These are phyloP conservation scores for Ornithorhynchus anatinus DNA, from an alignment of 2,113 vertebrate species.

Conservation along the genomic window DNA sequence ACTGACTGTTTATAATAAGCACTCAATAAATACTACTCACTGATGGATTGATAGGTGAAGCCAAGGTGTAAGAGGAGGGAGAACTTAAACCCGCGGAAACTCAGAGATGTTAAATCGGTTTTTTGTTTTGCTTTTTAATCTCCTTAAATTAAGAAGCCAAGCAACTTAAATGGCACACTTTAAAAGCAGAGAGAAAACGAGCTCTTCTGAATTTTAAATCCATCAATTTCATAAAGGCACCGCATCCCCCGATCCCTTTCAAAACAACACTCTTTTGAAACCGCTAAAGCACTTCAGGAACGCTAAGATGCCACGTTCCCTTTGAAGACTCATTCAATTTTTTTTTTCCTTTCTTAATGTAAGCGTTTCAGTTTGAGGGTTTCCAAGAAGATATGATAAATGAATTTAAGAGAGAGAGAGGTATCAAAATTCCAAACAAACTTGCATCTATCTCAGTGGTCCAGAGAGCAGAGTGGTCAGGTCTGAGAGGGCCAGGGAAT, in stretches of 20 bases:
- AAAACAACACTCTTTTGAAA: slow-evolving; percentile 51
- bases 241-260: slow-evolving; percentile 43
- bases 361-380: slow-evolving; percentile 52
- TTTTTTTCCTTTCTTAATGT: slow-evolving; percentile 10
- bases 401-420: slow-evolving; percentile 26
- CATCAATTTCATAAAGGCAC: slow-evolving; percentile 4
- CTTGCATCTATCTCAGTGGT: slow-evolving; percentile 20
- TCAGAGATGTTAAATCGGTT: slow-evolving; percentile 48
- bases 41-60: not conserved
- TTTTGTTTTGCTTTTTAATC: too few species aligned
- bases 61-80: slow-evolving; percentile 17
- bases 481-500: slow-evolving; percentile 3
- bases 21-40: too few species aligned
- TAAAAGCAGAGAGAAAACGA: slow-evolving; percentile 45
- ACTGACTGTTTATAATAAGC: too few species aligned
- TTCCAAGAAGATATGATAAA: slow-evolving; percentile 15
- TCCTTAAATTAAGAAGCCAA: slow-evolving; percentile 44
- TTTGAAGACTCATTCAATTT: slow-evolving; percentile 48
- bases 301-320: slow-evolving; percentile 45
- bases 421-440: slow-evolving; percentile 59
- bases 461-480: slow-evolving; percentile 47
- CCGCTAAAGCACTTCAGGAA: slow-evolving; percentile 45
- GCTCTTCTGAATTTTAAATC: slow-evolving; percentile 49
- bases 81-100: slow-evolving; percentile 34
- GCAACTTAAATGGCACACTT: slow-evolving; percentile 44